A percentile compares a stretch with the other conserved stretches of the same genome.
phyloP scores from a whole-genome alignment of 1,140 invertebrate genomes.

The Holcopasites calliopsidis region DNA sequence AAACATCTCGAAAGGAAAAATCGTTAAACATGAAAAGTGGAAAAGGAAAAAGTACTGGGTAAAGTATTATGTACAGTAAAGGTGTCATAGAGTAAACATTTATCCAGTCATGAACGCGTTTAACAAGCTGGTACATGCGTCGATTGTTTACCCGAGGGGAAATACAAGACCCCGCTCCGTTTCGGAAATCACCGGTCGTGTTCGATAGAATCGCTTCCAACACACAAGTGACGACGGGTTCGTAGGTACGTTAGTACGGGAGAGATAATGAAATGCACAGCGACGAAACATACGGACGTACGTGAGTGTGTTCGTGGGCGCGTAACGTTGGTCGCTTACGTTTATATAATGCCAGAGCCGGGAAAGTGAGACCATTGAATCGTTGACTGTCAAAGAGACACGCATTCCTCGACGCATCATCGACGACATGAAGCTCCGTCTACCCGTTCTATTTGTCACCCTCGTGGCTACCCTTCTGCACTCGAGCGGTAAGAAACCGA shows the following conservation, averaged over 20 bases:
- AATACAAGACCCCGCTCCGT: not conserved
- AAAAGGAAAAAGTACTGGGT: not conserved
- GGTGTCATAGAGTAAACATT: no score
- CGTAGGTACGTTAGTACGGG: not conserved
- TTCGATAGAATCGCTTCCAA: constrained; percentile 4
- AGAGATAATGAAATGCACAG: constrained; percentile 62
- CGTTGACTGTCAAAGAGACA: constrained; percentile 62
- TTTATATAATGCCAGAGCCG: constrained; percentile 69
- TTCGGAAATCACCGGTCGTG: constrained; percentile 16
- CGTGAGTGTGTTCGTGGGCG: not conserved
- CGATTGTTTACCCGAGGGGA: constrained; percentile 19
- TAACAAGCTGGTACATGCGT: not conserved
- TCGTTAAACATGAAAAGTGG: not conserved
- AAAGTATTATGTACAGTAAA: no score
- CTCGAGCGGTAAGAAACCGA: constrained; percentile 50
- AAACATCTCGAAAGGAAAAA: no score
- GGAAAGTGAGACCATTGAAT: constrained; percentile 70
- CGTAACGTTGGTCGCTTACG: constrained; percentile 44
- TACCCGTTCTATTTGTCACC: constrained; percentile 31
- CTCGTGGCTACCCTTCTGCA: constrained; percentile 32
- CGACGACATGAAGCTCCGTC: constrained; percentile 61
- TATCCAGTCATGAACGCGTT: not conserved
- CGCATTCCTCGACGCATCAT: constrained; percentile 25
- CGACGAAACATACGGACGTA: not conserved
- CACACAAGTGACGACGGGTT: not conserved